A percentile compares a stretch with the other conserved stretches of the same genome.
Evolutionary conservation across 2,888 invertebrate species (phyloP).

Genomic region (Sepiola atlantica): DNA sequence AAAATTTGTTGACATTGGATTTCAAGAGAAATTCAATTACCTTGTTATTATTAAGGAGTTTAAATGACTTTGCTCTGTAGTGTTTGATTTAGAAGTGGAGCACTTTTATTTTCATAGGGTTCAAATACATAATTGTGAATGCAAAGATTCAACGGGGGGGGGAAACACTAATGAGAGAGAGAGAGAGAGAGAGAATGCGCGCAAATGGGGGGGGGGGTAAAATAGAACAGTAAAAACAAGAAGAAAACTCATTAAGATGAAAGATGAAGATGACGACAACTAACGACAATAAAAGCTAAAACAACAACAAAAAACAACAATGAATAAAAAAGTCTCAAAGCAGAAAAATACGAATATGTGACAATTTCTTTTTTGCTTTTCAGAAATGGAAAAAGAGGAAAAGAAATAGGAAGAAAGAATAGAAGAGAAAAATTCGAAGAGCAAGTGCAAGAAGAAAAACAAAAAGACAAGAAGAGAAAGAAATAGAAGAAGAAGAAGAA

Average conservation of each 20-base stretch:
- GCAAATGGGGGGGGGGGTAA: no score
- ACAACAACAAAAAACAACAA: no score
- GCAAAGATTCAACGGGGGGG: neutral
- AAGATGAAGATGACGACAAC: no score
- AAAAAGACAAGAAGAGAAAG: neutral
- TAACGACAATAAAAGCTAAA: no score
- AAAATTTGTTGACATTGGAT: neutral
- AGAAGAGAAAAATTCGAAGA: neutral
- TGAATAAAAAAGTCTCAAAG: no score
- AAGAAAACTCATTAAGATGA: no score
- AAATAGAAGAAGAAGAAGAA: neutral
- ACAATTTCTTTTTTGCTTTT: no score
- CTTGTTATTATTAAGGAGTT: neutral
- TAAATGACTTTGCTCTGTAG: neutral
- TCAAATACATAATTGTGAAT: neutral
- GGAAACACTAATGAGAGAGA: no score
- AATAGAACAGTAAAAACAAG: no score
- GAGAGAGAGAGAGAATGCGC: neutral
- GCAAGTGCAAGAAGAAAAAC: neutral
- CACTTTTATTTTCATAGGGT: neutral
- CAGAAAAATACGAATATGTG: no score
- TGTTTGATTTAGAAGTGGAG: neutral
- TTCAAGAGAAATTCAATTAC: neutral
- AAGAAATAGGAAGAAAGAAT: no score
- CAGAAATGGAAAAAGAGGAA: neutral